phyloP scores from a whole-genome alignment of 2,888 invertebrate genomes.

The Thysanoteuthis rhombus region DNA sequence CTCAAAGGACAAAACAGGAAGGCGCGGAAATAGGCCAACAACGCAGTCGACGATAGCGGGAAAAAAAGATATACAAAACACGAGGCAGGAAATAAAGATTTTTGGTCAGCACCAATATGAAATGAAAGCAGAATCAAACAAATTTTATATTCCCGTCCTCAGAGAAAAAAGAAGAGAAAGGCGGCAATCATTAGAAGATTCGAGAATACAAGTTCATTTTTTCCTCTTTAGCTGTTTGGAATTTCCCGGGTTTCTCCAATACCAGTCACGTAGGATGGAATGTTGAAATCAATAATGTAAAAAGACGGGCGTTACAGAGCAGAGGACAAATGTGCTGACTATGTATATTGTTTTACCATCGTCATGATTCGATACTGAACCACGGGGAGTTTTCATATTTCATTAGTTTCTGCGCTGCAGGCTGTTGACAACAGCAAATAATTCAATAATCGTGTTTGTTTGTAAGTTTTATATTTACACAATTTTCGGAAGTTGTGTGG shows the following conservation, averaged over 20 bases:
- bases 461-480: neutral
- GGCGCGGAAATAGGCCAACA: neutral
- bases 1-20: neutral
- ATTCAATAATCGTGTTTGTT: neutral
- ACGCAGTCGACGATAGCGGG: neutral
- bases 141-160: neutral
- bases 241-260: neutral
- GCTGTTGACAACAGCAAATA: neutral
- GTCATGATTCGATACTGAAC: neutral
- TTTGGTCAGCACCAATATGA: neutral
- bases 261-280: neutral
- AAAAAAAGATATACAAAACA: neutral
- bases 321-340: neutral
- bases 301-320: neutral
- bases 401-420: neutral
- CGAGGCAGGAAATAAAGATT: neutral
- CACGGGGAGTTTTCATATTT: neutral
- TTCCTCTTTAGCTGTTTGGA: neutral
- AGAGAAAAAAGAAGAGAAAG: neutral
- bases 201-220: neutral
- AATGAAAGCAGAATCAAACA: neutral
- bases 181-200: neutral
- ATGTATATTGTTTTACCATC: neutral
- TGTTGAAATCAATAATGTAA: neutral
- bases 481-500: neutral